Conservation (phyloP, 2,797 vertebrate genomes). For the Acanthopagrus latus region DNA sequence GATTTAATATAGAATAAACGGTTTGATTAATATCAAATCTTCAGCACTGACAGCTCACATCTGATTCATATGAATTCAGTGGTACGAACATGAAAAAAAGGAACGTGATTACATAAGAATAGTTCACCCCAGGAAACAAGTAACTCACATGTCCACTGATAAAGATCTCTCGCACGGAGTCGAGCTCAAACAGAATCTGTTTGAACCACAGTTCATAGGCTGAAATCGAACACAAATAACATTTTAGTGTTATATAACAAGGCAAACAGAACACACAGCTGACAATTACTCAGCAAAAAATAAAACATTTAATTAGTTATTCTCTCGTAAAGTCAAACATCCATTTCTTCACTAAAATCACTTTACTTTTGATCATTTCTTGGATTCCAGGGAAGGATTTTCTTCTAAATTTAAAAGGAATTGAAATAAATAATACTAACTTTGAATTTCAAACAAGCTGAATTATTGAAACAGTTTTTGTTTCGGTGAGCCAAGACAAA, state of each 20-base stretch:
- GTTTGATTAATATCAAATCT: too few species aligned
- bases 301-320: background rate
- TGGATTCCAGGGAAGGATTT: background rate
- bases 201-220: conserved; percentile 99
- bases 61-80: background rate
- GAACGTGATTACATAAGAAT: background rate
- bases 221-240: conserved; percentile 71
- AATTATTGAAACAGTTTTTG: background rate
- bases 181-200: conserved; percentile 96
- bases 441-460: background rate
- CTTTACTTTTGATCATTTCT: background rate
- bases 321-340: background rate
- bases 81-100: conserved; percentile 1
- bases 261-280: background rate
- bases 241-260: background rate
- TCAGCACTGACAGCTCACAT: background rate
- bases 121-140: background rate
- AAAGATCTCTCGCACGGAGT: conserved; percentile 95
- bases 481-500: background rate
- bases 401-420: too few species aligned
- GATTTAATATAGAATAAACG: background rate
- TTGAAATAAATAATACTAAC: background rate
- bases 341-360: background rate
- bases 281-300: background rate
- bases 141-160: conserved; percentile 93